Base-by-base conservation (phyloP, 2,113 vertebrate genomes). In the Struthidea cinerea region DNA sequence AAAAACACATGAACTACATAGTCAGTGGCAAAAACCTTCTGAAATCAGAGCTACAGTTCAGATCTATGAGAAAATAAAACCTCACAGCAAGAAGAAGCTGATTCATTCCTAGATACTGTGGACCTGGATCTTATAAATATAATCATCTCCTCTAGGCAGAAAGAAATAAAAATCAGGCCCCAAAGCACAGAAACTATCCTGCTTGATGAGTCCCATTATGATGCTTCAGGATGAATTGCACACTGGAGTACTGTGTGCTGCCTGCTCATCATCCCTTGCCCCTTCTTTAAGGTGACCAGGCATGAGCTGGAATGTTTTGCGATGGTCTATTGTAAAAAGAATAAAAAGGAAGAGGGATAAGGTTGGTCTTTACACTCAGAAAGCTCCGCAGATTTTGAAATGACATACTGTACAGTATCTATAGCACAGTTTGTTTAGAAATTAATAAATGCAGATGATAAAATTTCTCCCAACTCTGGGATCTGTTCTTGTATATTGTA, bases 401-500 rank as follows among this genome's bases (percentile, higher is more conserved):
- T 88, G 4, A 55, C 75, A 71, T 82, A 81, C 69, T 96, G 50
- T 85, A 96, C 63, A 94, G 61, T 84, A 81, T 73, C 82, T 88
- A 28, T 93, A 95, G 87, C 92, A 94, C 80, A 86, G 73, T 82
- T 86, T 92, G 68, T 91, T 91, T 91, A 90, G 96, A 93, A 90
- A 94, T 81, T 96, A 97, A 94, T 88, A 52, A 95, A 89, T 82
- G 85, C 80, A 91, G 84, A 93, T 82, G 80, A 87, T 89, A 96
- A 90, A 86, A 65, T 53, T 83, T 93, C 85, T 96, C 77, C 90
- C 96, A 94, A 47, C 74, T 87, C 81, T 69, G 37, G 56, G 53
- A 90, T 97, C 83, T 86, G 37, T 96, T 97, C 90, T 93, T 95
- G 83, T 87, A 33, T 90, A 77, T 70, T 96, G 71, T 96, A 94